Conservation (phyloP, 2,113 vertebrate genomes). For the Oncorhynchus clarkii region DNA sequence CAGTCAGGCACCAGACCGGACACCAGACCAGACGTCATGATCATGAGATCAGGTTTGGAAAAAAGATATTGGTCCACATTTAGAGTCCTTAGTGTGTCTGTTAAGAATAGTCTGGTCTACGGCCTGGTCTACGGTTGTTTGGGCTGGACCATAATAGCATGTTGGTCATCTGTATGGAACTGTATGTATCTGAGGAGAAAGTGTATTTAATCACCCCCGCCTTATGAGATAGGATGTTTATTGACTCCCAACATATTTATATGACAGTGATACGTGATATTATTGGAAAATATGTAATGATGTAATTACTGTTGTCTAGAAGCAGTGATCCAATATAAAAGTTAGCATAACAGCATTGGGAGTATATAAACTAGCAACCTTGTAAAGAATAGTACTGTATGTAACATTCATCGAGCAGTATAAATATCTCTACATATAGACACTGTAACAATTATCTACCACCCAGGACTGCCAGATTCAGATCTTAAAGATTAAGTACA, state of each 20-base stretch:
- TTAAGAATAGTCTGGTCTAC: background rate
- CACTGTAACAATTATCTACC: too few relatives aligned
- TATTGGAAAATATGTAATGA: conserved; percentile 5
- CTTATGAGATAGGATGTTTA: conserved; percentile 7
- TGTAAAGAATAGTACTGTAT: conserved; percentile 36
- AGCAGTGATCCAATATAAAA: background rate
- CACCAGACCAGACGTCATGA: background rate
- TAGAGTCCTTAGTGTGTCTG: background rate
- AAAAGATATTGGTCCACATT: background rate
- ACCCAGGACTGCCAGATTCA: too few relatives aligned
- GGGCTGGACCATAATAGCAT: conserved; percentile 4
- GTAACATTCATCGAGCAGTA: too few relatives aligned
- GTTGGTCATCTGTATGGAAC: background rate
- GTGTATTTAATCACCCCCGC: conserved; percentile 2
- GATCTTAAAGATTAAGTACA: too few relatives aligned
- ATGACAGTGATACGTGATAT: conserved; percentile 23
- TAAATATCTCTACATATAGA: too few relatives aligned
- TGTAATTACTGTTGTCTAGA: background rate
- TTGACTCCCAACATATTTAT: conserved; percentile 23
- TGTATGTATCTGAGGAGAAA: background rate
- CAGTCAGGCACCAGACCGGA: background rate
- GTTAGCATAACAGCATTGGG: background rate
- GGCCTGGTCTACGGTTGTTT: background rate
- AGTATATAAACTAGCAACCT: background rate
- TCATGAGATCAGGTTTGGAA: background rate